Evolutionary conservation across 1,140 invertebrate genomes (phyloP).

Genomic region (Anadara kagoshimensis): DNA sequence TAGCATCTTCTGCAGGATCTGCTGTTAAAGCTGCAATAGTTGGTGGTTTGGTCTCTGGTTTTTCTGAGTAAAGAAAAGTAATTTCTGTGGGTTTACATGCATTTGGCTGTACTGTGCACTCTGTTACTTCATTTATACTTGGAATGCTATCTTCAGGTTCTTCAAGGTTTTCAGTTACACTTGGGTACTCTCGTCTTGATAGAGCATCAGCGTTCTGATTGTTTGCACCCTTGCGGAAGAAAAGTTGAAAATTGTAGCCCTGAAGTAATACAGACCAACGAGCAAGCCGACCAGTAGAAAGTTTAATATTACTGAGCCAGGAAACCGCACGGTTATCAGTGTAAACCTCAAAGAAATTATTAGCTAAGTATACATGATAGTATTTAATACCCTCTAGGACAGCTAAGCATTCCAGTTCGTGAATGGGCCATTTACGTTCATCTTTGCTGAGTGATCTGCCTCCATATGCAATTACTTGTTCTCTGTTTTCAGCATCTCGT

Average conservation of each 20-base stretch:
- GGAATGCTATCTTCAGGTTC: background rate
- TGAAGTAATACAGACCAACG: constrained; percentile 34
- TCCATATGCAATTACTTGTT: constrained; percentile 73
- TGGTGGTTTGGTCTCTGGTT: background rate
- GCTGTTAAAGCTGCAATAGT: background rate
- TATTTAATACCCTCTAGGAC: too few species aligned
- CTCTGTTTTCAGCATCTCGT: constrained; percentile 53
- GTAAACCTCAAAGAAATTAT: too few species aligned
- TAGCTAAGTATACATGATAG: constrained; percentile 75
- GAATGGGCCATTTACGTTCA: constrained; percentile 73
- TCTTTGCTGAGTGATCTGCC: constrained; percentile 67
- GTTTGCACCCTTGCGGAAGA: constrained; percentile 7
- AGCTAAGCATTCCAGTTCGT: constrained; percentile 75
- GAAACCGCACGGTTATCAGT: too few species aligned
- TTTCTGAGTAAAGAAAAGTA: background rate
- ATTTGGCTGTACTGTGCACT: background rate
- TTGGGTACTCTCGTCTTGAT: constrained; percentile 26
- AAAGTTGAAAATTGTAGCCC: constrained; percentile 16
- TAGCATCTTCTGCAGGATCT: too few species aligned
- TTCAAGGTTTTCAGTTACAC: background rate
- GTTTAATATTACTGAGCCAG: background rate
- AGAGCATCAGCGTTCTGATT: constrained; percentile 16
- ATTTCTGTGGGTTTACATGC: background rate
- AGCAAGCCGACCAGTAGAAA: constrained; percentile 9
- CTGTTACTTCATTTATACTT: background rate